Conservation (phyloP, 2,888 invertebrate genomes). For the Netelia virgata region DNA sequence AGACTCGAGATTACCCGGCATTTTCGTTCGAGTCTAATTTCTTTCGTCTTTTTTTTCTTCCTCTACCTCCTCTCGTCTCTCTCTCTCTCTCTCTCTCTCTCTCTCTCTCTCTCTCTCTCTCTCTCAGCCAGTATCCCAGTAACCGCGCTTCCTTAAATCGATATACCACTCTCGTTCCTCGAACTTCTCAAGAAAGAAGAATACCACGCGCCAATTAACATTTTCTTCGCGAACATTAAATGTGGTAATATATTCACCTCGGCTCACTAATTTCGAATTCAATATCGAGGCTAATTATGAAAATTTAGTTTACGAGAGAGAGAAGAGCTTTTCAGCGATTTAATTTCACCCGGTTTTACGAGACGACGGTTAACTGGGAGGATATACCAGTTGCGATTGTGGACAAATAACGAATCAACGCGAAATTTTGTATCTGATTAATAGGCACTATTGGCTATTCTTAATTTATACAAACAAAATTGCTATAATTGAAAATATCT, state of each 20-base stretch:
- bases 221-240: conserved; percentile 64
- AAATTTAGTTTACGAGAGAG: conserved; percentile 41
- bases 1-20: conserved; percentile 62
- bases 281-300: conserved; percentile 68
- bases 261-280: conserved; percentile 64
- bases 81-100: conserved; percentile 33
- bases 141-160: conserved; percentile 33
- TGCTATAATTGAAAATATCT: too few species aligned
- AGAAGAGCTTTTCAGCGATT: conserved; percentile 25
- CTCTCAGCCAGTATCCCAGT: conserved; percentile 22
- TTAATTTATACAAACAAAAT: too few species aligned
- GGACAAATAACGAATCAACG: neutral
- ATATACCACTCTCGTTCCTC: conserved; percentile 31
- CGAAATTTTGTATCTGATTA: too few species aligned
- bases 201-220: conserved; percentile 62
- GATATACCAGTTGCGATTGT: neutral
- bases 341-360: neutral
- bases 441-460: too few species aligned
- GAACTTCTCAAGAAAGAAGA: conserved; percentile 47
- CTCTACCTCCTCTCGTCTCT: conserved; percentile 8
- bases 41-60: conserved; percentile 35
- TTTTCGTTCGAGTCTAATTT: conserved; percentile 50
- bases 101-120: conserved; percentile 10
- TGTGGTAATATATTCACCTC: conserved; percentile 67
- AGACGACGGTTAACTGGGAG: neutral